Percentiles rank a stretch among this genome's conserved stretches.
phyloP scores from a whole-genome alignment of 2,888 invertebrate genomes.

The Aphodius sticticus region DNA sequence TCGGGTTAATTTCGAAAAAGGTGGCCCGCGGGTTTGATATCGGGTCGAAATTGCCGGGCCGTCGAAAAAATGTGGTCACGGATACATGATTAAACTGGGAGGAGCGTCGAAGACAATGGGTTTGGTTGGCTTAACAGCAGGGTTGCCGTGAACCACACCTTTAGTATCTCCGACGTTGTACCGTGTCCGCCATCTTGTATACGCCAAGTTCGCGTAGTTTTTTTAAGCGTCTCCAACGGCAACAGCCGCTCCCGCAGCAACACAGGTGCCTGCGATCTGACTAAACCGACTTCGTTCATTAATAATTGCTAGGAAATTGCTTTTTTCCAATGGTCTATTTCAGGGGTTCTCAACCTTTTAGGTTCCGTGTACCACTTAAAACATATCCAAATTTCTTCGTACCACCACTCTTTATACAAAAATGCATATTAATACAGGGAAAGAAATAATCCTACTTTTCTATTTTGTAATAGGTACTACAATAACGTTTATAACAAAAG shows the following conservation, averaged over 20 bases:
- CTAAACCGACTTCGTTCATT: neutral
- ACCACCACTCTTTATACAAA: too few relatives aligned
- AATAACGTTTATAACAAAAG: too few relatives aligned
- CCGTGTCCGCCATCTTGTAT: slow-evolving; percentile 48
- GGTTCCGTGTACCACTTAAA: too few relatives aligned
- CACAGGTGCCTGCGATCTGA: neutral
- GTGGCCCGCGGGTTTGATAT: slow-evolving; percentile 24
- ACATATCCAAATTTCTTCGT: too few relatives aligned
- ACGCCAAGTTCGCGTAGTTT: slow-evolving; percentile 43
- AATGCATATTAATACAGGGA: too few relatives aligned
- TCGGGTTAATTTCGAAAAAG: slow-evolving; percentile 19
- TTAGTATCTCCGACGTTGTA: slow-evolving; percentile 46
- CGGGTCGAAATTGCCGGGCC: slow-evolving; percentile 27
- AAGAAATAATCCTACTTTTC: too few relatives aligned
- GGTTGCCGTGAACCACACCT: slow-evolving; percentile 49
- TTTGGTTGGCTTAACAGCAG: slow-evolving; percentile 48
- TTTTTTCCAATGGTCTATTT: slow-evolving; percentile 13
- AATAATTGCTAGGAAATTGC: slow-evolving; percentile 35
- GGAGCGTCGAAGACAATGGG: slow-evolving; percentile 50
- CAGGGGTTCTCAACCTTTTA: too few relatives aligned
- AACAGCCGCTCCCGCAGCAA: slow-evolving; percentile 24
- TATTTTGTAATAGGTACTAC: too few relatives aligned
- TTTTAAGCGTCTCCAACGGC: slow-evolving; percentile 32
- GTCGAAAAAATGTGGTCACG: slow-evolving; percentile 31
- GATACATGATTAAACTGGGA: slow-evolving; percentile 47